Evolutionary conservation across 2,113 vertebrate species (phyloP), one percentile per base, ranked within the genome.

Genomic region (Connochaetes taurinus): DNA sequence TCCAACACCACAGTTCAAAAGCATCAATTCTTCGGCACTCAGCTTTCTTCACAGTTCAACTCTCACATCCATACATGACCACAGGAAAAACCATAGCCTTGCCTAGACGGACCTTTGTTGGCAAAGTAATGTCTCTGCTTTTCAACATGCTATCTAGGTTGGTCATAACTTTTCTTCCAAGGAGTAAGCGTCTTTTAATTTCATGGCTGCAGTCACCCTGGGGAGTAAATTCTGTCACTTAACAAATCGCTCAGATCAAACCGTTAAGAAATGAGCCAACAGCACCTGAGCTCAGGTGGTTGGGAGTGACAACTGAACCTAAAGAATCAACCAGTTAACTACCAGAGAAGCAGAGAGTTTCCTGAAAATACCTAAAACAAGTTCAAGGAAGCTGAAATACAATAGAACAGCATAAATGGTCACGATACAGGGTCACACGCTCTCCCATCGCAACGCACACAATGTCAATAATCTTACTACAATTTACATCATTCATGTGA

Each of bases 401-500:
- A 33, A 33, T 0, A 33, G 6, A 33, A 16, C 6, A 64, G 31
- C 31, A 16, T 7, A 62, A 33, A 62, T 33, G 58, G 14, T 33
- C 31, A 64, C 3, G 1, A 64, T 33, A 64, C 60, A 64, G 60
- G 3, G 31, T 33, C 60, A 64, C 31, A 64, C 6, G 6, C 60
- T 64, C 60, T 64, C 14, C 60, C 60, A 64, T 6, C 0, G 0
- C 14, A 8, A 33, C 15, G 1, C 15, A 4, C 60, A 64, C 14
- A 33, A 64, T 33, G 60, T 15, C 31, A 7, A 16, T 4, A 1
- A 8, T 64, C 15, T 64, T 1, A 16, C 14, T 8, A 33, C 31
- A 33, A 16, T 33, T 64, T 64, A 64, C 31, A 33, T 64, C 31
- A 64, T 64, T 64, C 60, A 64, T 33, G 31, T 4, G 3, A 64